These are phyloP conservation scores for Lucinisca nassula DNA, from an alignment of 2,888 invertebrate genomes.

Conservation along the genomic window DNA sequence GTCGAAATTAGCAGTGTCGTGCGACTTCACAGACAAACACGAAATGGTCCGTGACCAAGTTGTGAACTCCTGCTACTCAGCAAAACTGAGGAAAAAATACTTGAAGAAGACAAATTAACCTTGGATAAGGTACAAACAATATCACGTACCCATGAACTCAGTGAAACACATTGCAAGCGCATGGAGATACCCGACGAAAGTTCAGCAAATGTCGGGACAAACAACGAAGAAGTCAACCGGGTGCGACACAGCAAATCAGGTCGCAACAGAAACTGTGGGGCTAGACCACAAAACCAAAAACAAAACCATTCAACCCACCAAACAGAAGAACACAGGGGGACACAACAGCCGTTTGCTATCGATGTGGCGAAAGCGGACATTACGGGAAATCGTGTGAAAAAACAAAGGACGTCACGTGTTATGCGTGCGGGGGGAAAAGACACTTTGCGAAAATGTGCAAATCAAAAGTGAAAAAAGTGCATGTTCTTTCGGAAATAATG, in stretches of 20 bases:
- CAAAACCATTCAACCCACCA: background rate
- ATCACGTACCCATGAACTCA: background rate
- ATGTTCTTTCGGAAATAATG: background rate
- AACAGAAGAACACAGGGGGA: background rate
- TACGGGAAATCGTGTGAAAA: constrained; percentile 1
- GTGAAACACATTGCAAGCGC: background rate
- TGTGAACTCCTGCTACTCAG: background rate
- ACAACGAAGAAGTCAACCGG: background rate
- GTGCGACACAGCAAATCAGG: background rate
- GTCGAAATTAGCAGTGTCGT: background rate
- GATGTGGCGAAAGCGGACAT: background rate
- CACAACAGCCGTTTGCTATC: background rate
- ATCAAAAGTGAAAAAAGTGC: background rate
- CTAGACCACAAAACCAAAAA: background rate
- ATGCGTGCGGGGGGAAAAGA: background rate
- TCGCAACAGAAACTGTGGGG: background rate
- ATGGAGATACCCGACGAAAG: too few species aligned
- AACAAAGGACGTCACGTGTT: too few species aligned
- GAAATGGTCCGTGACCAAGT: too few species aligned
- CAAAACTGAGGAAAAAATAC: background rate
- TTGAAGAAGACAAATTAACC: background rate
- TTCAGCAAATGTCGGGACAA: background rate
- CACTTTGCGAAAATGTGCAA: background rate
- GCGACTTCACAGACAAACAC: background rate
- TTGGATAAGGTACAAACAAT: background rate